Base-by-base conservation (phyloP, 2,888 invertebrate genomes). In the Cheiracanthium punctorium region DNA sequence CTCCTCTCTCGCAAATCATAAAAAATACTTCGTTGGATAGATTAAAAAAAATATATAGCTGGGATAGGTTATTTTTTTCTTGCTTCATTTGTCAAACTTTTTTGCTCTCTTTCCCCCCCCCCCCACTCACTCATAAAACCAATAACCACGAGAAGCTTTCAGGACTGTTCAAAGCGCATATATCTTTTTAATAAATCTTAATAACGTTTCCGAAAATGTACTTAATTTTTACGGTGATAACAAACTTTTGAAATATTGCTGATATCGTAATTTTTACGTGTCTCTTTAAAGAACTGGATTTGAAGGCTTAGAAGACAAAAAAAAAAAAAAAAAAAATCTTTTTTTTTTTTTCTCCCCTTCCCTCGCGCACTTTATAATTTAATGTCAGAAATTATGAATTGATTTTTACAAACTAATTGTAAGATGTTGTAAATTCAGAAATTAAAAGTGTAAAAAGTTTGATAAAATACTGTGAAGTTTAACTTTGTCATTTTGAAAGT, bases 151-250 rank as follows among this genome's bases (percentile, higher is more conserved):
- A 75, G 71, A 33, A 28, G 37, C 14, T 41, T 64, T 75, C 5
- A 58, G 58, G 17, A 14, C 1, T 17, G 12, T 7, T 48, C 48
- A 24, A 64, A 70, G n/a, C 43, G 64, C 37, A 77, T 77, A 82
- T 72, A 84, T 85, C 73, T 85, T 74, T 79, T 85, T 79, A 85
- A 79, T 85, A 85, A 79, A 85, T 85, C 84, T 85, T 79, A 79
- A 85, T 85, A 73, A 73, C 72, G 24, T 52, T 41, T 24, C 73
- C 71, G 24, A 82, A 82, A 73, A 79, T 80, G 69, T 48, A 33
- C 52, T 85, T 85, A 79, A 85, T 79, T 79, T 73, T 74, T 85
- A 74, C 79, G 69, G 58, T 74, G 70, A 69, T 74, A 52, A 69
- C 74, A 73, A 79, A 72, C 52, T 85, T 65, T 79, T 85, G 84